phyloP scores from a whole-genome alignment of 2,113 vertebrate genomes.

The Sylvia atricapilla region DNA sequence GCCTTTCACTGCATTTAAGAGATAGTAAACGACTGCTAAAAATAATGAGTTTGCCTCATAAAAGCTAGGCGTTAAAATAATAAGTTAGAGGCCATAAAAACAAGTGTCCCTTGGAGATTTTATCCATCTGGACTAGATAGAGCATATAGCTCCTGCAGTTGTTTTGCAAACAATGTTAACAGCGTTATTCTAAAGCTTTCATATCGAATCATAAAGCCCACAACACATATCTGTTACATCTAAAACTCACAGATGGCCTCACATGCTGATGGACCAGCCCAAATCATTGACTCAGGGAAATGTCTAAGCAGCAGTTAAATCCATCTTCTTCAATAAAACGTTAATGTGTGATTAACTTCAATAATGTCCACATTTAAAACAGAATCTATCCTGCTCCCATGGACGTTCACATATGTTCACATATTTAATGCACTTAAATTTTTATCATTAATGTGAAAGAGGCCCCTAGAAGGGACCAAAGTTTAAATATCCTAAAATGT shows the following conservation, averaged over 20 bases:
- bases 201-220: neutral
- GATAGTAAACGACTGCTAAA: conserved; percentile 24
- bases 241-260: conserved; percentile 13
- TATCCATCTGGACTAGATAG: conserved; percentile 37
- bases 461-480: neutral
- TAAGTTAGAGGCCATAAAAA: conserved; percentile 50
- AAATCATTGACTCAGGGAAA: conserved; percentile 8
- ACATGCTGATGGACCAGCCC: neutral
- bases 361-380: neutral
- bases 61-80: conserved; percentile 37
- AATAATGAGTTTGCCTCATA: conserved; percentile 44
- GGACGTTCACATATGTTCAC: neutral
- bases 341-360: neutral
- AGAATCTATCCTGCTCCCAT: neutral
- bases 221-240: neutral
- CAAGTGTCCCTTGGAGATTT: conserved; percentile 27
- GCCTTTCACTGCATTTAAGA: conserved; percentile 21
- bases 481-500: neutral
- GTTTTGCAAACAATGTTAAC: conserved; percentile 25
- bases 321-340: neutral
- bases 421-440: neutral
- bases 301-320: neutral
- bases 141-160: neutral
- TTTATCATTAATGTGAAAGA: neutral
- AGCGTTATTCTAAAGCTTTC: conserved; percentile 20